Conservation (phyloP, 2,113 vertebrate species). For the Megalops atlanticus region DNA sequence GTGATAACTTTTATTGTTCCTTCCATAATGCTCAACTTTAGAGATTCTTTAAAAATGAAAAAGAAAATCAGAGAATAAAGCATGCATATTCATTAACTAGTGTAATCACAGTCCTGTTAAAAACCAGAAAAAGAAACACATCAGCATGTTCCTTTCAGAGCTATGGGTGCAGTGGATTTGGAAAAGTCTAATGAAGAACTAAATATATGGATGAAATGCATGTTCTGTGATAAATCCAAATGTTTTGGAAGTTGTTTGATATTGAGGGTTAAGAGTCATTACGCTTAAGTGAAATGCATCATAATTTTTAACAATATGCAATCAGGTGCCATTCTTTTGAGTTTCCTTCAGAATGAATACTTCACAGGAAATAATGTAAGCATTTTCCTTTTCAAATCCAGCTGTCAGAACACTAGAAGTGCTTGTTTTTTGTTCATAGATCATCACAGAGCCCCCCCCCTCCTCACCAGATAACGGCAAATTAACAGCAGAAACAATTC, state of each 20-base stretch:
- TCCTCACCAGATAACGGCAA: neutral
- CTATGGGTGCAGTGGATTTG: neutral
- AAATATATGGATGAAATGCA: neutral
- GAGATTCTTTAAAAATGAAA: neutral
- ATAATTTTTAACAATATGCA: neutral
- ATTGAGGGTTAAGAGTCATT: neutral
- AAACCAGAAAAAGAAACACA: no score
- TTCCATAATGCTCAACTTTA: neutral
- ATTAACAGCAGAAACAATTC: constrained; percentile 1
- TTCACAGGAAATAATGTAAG: neutral
- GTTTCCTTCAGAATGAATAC: neutral
- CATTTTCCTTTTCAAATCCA: neutral
- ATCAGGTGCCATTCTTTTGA: neutral
- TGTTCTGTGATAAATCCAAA: neutral
- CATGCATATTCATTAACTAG: no score
- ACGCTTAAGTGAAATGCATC: neutral
- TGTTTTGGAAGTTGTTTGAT: neutral
- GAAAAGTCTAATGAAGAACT: neutral
- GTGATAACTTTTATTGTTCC: constrained; percentile 14
- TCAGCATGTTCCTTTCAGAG: neutral
- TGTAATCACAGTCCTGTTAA: no score
- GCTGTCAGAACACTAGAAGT: neutral
- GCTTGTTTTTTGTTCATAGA: neutral
- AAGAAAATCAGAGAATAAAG: no score
- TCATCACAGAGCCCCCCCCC: neutral